phyloP scores from a whole-genome alignment of 30 jellyfish, hydroid and myxozoan genomes.

The Nemopilema nomurai region DNA sequence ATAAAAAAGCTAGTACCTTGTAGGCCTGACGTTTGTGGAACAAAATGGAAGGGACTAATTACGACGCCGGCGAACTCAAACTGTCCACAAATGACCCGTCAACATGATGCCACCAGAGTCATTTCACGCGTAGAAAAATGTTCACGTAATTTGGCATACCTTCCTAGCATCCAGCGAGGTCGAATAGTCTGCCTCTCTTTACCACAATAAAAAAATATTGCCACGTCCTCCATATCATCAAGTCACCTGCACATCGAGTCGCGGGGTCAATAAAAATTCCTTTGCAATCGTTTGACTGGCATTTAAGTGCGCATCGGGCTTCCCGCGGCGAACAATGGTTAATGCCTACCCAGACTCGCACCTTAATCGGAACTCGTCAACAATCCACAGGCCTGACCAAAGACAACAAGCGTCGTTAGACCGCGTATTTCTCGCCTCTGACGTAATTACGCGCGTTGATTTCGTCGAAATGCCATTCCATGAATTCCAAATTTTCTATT shows the following conservation, averaged over 20 bases:
- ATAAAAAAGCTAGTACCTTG: too few species aligned
- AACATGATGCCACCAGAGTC: too few species aligned
- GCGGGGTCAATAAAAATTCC: neutral
- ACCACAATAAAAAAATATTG: neutral
- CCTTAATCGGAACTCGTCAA: conserved; percentile 11
- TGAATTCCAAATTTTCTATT: neutral
- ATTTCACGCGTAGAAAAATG: neutral
- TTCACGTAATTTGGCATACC: neutral
- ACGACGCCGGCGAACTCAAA: too few species aligned
- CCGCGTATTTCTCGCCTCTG: neutral
- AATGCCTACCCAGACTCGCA: conserved; percentile 12
- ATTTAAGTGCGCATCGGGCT: neutral
- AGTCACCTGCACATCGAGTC: neutral
- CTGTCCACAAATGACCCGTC: too few species aligned
- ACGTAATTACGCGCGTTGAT: neutral
- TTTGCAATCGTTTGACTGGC: neutral
- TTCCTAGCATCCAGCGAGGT: neutral
- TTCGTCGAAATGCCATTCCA: neutral
- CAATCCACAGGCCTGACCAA: neutral
- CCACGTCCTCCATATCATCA: neutral
- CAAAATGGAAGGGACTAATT: too few species aligned
- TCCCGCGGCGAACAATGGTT: conserved; percentile 10
- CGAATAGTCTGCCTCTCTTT: neutral
- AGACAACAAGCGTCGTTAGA: neutral
- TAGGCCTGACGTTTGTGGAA: too few species aligned